Percentiles rank a stretch among this genome's conserved stretches.
phyloP scores from a whole-genome alignment of 1,140 invertebrate species.

The Melitaea cinxia region DNA sequence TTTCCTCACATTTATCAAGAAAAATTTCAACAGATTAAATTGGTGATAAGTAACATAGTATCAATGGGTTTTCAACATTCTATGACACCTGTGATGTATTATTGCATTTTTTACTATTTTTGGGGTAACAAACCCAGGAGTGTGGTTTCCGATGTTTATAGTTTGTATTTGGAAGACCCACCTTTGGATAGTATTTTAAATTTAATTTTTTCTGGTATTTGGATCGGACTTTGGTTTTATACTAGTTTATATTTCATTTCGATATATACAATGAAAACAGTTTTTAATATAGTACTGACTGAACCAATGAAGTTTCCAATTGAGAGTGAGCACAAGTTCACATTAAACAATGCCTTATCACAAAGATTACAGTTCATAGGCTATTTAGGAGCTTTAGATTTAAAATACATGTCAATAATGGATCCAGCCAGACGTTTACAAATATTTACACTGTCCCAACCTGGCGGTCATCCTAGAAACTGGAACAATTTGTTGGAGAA shows the following conservation, averaged over 20 bases:
- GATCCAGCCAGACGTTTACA: slow-evolving; percentile 81
- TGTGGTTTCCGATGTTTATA: slow-evolving; percentile 74
- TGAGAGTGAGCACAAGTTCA: slow-evolving; percentile 65
- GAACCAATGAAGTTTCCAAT: slow-evolving; percentile 85
- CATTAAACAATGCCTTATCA: slow-evolving; percentile 82
- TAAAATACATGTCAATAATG: slow-evolving; percentile 84
- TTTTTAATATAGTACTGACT: slow-evolving; percentile 87
- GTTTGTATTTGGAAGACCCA: slow-evolving; percentile 79
- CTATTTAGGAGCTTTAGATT: slow-evolving; percentile 87
- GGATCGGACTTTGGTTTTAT: slow-evolving; percentile 86
- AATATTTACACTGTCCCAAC: slow-evolving; percentile 88
- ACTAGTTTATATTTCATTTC: slow-evolving; percentile 86
- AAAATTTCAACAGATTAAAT: slow-evolving; percentile 85
- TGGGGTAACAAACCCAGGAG: slow-evolving; percentile 76
- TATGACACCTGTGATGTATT: slow-evolving; percentile 84
- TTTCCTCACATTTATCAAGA: slow-evolving; percentile 87
- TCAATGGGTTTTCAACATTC: slow-evolving; percentile 82
- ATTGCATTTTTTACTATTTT: slow-evolving; percentile 83
- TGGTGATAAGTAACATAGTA: slow-evolving; percentile 81
- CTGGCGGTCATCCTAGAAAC: slow-evolving; percentile 89
- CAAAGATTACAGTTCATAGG: slow-evolving; percentile 85
- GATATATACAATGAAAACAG: slow-evolving; percentile 85
- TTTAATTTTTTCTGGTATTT: slow-evolving; percentile 79
- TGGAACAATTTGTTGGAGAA: slow-evolving; percentile 87
- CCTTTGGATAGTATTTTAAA: slow-evolving; percentile 80